Percentiles rank a stretch among this genome's conserved stretches.
Evolutionary conservation across 2,888 invertebrate genomes (phyloP).

Genomic region (Lithosia quadra): DNA sequence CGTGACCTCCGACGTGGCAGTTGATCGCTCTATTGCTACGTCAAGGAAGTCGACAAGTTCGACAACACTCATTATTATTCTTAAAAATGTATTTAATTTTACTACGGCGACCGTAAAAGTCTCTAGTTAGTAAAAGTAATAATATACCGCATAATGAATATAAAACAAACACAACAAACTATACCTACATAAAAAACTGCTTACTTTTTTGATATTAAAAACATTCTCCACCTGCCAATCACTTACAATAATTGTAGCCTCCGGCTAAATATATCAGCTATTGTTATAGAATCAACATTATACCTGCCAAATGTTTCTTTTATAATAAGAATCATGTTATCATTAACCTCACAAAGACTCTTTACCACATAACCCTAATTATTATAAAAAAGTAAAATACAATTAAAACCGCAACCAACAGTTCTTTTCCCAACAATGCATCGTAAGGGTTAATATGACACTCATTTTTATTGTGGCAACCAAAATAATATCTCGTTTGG

Average conservation of each 20-base stretch:
- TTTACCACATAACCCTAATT: constrained; percentile 41
- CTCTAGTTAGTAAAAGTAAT: too few relatives aligned
- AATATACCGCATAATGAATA: neutral
- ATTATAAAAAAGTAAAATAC: constrained; percentile 54
- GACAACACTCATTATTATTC: too few relatives aligned
- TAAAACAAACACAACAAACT: neutral
- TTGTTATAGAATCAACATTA: constrained; percentile 35
- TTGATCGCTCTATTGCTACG: too few relatives aligned
- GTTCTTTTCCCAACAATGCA: constrained; percentile 52
- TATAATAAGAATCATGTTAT: constrained; percentile 61
- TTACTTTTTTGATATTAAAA: constrained; percentile 13
- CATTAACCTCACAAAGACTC: constrained; percentile 57
- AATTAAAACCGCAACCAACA: constrained; percentile 72
- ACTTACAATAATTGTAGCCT: constrained; percentile 42
- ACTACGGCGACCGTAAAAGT: too few relatives aligned
- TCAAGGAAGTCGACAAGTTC: too few relatives aligned
- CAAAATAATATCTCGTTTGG: constrained; percentile 35
- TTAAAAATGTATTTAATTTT: too few relatives aligned
- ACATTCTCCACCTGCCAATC: constrained; percentile 42
- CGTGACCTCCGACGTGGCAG: too few relatives aligned
- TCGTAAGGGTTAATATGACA: constrained; percentile 56
- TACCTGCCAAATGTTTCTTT: constrained; percentile 55
- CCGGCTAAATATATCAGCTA: constrained; percentile 27
- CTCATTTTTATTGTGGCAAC: constrained; percentile 45
- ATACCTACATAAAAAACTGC: neutral